phyloP scores from a whole-genome alignment of 2,797 vertebrate species.

The Clarias platycephalus region DNA sequence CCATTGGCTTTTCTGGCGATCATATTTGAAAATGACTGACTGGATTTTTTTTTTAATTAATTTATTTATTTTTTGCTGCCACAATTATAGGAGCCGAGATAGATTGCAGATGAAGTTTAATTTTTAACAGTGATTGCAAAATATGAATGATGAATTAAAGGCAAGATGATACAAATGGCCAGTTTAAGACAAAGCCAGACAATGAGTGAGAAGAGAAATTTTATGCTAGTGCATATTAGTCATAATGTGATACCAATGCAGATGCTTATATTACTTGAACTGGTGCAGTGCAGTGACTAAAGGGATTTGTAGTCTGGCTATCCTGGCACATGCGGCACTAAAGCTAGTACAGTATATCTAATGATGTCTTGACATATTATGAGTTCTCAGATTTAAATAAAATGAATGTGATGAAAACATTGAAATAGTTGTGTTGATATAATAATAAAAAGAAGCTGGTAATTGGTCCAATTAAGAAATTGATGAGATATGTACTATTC shows the following conservation, averaged over 20 bases:
- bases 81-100: no score
- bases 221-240: no score
- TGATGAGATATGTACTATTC: slow-evolving; percentile 29
- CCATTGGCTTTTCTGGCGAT: slow-evolving; percentile 51
- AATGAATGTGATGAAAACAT: background rate
- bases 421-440: background rate
- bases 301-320: background rate
- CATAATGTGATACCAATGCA: no score
- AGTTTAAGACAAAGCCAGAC: no score
- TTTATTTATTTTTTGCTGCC: no score
- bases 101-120: no score
- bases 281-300: no score
- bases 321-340: background rate
- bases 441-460: background rate
- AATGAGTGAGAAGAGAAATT: no score
- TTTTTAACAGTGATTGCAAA: no score
- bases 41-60: slow-evolving; percentile 30
- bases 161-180: no score
- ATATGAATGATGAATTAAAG: no score
- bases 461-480: slow-evolving; percentile 15
- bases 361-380: slow-evolving; percentile 66
- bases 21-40: slow-evolving; percentile 46
- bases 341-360: slow-evolving; percentile 45
- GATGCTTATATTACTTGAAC: no score
- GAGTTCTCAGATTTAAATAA: background rate